phyloP scores from a whole-genome alignment of 2,113 vertebrate genomes.

The Crotalus horridus region DNA sequence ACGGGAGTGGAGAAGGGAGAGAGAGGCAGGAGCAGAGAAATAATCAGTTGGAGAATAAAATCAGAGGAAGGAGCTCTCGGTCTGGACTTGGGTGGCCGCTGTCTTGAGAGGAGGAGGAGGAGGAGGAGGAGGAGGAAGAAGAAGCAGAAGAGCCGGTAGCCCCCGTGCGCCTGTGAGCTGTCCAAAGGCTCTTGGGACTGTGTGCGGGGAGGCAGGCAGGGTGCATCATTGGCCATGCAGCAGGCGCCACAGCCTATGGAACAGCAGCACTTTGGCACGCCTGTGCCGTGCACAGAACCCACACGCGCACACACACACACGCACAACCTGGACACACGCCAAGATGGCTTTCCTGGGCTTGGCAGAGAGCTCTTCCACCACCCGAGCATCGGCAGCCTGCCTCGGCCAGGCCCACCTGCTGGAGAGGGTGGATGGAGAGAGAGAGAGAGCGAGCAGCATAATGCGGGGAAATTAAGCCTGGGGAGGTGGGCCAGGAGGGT shows the following conservation, averaged over 20 bases:
- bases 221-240: slow-evolving; percentile 75
- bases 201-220: slow-evolving; percentile 70
- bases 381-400: slow-evolving; percentile 5
- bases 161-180: slow-evolving; percentile 32
- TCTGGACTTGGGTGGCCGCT: neutral
- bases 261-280: slow-evolving; percentile 51
- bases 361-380: slow-evolving; percentile 33
- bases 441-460: neutral
- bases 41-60: neutral
- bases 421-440: slow-evolving; percentile 14
- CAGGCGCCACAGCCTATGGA: slow-evolving; percentile 61
- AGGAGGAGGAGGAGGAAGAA: neutral
- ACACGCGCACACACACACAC: too few species aligned
- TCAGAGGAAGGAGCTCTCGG: neutral
- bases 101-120: neutral
- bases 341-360: slow-evolving; percentile 67
- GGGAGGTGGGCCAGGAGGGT: rapidly evolving
- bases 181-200: slow-evolving; percentile 75
- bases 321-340: slow-evolving; percentile 49
- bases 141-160: slow-evolving; percentile 31
- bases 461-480: neutral
- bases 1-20: neutral
- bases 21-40: neutral
- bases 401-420: neutral
- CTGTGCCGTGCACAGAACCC: slow-evolving; percentile 13